Evolutionary conservation across 2,888 invertebrate species (phyloP), one percentile per base, ranked within the genome.

Genomic region (Leptura quadrifasciata): DNA sequence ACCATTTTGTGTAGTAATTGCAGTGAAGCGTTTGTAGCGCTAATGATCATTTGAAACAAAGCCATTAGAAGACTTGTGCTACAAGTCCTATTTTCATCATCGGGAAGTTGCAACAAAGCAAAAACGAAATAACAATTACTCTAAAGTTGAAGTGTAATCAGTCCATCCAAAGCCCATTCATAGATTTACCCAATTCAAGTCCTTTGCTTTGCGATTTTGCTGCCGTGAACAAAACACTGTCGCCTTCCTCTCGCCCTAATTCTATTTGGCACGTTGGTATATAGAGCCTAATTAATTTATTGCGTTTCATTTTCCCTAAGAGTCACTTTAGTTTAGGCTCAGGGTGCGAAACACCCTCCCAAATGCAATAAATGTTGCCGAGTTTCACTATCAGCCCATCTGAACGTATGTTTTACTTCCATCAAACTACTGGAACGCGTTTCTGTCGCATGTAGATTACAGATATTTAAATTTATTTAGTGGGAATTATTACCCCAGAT

Each of bases 271-370:
- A 79, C 85, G 85, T 84, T 83, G 82, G 83, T 85, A 80, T 85
- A 84, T 84, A 81, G 85, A 85, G 83, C 84, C 85, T 87, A 87
- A 87, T 87, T 86, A 87, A 87, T 87, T 87, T 87, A 87, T 86
- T 85, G 86, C 86, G 85, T 86, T 86, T 86, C 87, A 86, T 87
- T 86, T 87, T 84, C 84, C 79, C 82, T 81, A 76, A 82, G 81
- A 81, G 80, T 80, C 78, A 77, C 75, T 78, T 79, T 78, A 78
- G 79, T 79, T 78, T 71, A 65, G 73, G 75, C 31, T 70, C 70
- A 35, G 72, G 63, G 72, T 72, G 79, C 72, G 75, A 77, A 80
- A 72, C 76, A 67, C 79, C 54, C 72, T 79, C 75, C 58, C 72
- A 52, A 76, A 77, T 70, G 76, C 79, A 78, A 81, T 80, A 80